Percentiles rank a stretch among this genome's conserved stretches.
These are phyloP conservation scores for Helarctos malayanus DNA, from an alignment of 2,797 vertebrate genomes.

Conservation along the genomic window DNA sequence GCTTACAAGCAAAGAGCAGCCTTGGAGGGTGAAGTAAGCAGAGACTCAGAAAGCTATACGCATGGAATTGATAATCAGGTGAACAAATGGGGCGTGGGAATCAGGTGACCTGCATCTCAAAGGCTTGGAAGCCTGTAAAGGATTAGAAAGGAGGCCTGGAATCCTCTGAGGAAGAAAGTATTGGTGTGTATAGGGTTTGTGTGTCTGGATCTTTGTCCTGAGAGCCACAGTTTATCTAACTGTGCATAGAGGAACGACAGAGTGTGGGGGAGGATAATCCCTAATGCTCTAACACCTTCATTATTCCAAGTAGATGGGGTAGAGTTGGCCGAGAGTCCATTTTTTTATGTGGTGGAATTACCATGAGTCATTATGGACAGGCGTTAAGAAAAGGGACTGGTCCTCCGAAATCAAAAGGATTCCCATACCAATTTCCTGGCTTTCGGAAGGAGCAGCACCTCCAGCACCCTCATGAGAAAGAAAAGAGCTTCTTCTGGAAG, in stretches of 20 bases:
- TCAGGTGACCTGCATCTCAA: not conserved
- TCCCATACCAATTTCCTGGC: not conserved
- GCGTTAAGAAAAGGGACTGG: not conserved
- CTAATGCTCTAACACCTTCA: not conserved
- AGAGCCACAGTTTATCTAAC: constrained; percentile 12
- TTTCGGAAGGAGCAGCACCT: not conserved
- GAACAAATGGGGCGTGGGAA: not conserved
- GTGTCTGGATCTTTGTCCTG: not conserved
- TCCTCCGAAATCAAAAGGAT: not conserved
- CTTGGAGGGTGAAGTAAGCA: constrained; percentile 80
- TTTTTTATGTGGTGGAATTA: not conserved
- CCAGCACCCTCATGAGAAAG: not conserved
- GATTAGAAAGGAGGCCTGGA: not conserved
- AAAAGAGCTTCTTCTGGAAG: not conserved
- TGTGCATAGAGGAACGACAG: not conserved
- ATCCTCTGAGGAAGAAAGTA: not conserved
- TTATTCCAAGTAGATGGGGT: not conserved
- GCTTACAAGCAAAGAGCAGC: constrained; percentile 94
- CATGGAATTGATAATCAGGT: not conserved
- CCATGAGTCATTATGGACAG: not conserved
- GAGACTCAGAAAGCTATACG: not conserved
- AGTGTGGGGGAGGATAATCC: not conserved
- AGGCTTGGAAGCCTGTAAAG: not conserved
- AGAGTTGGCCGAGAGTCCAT: not conserved
- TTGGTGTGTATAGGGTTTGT: not conserved